Evolutionary conservation across 2,888 invertebrate species (phyloP).

Genomic region (Balanococcus diminutus): DNA sequence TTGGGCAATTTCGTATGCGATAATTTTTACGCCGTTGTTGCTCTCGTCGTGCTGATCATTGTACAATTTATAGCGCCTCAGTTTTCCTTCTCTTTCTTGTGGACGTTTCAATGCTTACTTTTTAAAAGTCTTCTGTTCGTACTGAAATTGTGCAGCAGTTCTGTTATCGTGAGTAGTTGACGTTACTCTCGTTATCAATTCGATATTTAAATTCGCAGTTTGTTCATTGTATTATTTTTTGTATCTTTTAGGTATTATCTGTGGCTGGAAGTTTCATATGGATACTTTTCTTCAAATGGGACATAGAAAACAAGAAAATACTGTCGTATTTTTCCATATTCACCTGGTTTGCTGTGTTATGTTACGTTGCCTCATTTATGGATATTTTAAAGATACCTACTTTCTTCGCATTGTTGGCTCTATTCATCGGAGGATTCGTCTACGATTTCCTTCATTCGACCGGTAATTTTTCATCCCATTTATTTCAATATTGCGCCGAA

Average conservation of each 20-base stretch:
- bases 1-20: slow-evolving; percentile 47
- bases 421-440: slow-evolving; percentile 52
- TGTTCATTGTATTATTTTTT: background rate
- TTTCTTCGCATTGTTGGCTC: slow-evolving; percentile 55
- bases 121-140: background rate
- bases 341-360: slow-evolving; percentile 57
- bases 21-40: background rate
- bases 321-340: slow-evolving; percentile 55
- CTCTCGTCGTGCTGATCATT: background rate
- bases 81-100: slow-evolving; percentile 17
- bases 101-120: background rate
- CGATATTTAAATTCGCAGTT: background rate
- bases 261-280: background rate
- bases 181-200: background rate
- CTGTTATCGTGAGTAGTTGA: slow-evolving; percentile 20
- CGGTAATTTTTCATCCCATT: background rate
- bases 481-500: no score
- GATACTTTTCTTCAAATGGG: slow-evolving; percentile 32
- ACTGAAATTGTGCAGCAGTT: slow-evolving; percentile 15
- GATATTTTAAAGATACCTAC: slow-evolving; percentile 56
- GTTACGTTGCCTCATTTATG: slow-evolving; percentile 57
- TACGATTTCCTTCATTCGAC: slow-evolving; percentile 54
- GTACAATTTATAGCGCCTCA: slow-evolving; percentile 31
- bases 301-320: background rate
- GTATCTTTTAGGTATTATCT: slow-evolving; percentile 29